Conservation (phyloP, 2,797 vertebrate genomes). For the Psittacula echo region DNA sequence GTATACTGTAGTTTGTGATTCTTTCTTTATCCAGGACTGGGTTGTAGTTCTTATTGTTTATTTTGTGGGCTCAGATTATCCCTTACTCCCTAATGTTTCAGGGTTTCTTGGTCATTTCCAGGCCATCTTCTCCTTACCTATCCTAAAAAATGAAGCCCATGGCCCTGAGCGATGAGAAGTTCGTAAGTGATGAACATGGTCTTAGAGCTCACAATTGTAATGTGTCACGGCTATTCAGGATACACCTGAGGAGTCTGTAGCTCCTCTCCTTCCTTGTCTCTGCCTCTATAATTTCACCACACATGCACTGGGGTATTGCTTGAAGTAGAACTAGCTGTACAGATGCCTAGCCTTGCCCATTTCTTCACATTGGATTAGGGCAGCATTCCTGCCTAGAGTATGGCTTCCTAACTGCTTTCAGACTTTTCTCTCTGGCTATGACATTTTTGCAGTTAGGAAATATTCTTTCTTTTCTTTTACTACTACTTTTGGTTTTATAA, state of each 20-base stretch:
- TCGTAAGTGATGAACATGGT: background rate
- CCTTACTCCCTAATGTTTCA: background rate
- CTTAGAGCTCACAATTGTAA: background rate
- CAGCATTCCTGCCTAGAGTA: background rate
- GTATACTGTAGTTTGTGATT: background rate
- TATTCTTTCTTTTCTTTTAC: background rate
- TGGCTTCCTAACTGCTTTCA: background rate
- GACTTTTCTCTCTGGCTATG: background rate
- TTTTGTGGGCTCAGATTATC: background rate
- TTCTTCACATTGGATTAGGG: background rate
- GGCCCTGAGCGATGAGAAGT: too few relatives aligned
- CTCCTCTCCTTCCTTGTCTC: background rate
- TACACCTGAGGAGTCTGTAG: background rate
- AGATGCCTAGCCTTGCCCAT: background rate
- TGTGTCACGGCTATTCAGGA: background rate
- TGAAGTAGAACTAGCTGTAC: background rate
- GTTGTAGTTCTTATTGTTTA: background rate
- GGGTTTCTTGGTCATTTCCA: background rate
- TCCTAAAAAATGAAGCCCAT: background rate
- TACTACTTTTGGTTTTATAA: background rate
- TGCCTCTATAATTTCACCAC: background rate
- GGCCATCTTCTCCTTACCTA: background rate
- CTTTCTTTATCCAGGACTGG: background rate
- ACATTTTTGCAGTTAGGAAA: background rate
- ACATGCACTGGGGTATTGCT: accelerated